Evolutionary conservation across 1,140 invertebrate species (phyloP), one percentile per base, ranked within the genome.

Genomic region (Cotesia vestalis): DNA sequence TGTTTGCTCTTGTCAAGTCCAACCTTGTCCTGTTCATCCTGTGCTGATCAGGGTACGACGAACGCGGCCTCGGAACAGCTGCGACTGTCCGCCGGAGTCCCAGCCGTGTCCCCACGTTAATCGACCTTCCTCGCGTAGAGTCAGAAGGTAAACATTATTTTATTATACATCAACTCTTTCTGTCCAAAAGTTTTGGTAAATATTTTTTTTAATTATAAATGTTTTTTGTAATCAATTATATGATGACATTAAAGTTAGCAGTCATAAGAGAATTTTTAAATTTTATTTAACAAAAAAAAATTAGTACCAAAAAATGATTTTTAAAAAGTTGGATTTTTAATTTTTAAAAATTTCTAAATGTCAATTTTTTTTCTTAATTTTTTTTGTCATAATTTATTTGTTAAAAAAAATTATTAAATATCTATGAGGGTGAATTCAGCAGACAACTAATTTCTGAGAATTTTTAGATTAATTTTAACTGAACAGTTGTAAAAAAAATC

Each of bases 1-100:
- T 71, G 84, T 86, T 14, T 85, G 85, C 71, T 80, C 76, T n/a
- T 86, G 85, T 62, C 82, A 86, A 73, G 83, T 83, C 71, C 84
- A 86, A 66, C 84, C 85, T 17, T 86, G 85, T 71, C 84, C 84
- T 9, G 83, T 86, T 59, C 85, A 86, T 71, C 84, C 85, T 20
- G 85, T 86, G 52, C 75, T 86, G 4, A 85, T 86, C 40, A 79
- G 84, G 73, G 84, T 86, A 38, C 79, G 85, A 70, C 83, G 80
- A 69, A 79, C 79, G 60, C 78, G 83, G 71, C 78, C 82, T 60
- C 76, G 77, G 34, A 69, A 67, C 75, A 80, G 79, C 81, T 85
- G 83, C 78, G 83, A 85, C 72, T 85, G 84, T 76, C 83, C 84
- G 70, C 76, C 77, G 9, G 84, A 85, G 46, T 78, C 75, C 12